Percentiles rank a stretch among this genome's conserved stretches.
phyloP scores from a whole-genome alignment of 1,140 invertebrate species.

The Grapholita molesta region DNA sequence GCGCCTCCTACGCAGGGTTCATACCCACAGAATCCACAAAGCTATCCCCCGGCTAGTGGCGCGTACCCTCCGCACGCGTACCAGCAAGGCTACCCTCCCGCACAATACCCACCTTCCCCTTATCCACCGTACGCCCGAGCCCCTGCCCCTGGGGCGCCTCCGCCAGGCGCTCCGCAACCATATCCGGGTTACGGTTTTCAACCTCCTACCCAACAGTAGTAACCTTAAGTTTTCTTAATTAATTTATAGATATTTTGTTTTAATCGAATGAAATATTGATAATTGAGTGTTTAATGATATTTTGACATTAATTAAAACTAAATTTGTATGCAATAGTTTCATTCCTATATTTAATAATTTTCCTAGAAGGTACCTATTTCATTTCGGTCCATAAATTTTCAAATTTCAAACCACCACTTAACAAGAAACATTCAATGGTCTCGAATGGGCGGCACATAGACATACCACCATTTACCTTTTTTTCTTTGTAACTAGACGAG shows the following conservation, averaged over 20 bases:
- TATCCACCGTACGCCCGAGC: slow-evolving; percentile 74
- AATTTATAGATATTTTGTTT: slow-evolving; percentile 8
- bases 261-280: background rate
- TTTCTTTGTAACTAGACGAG: too few relatives aligned
- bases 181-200: slow-evolving; percentile 77
- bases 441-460: too few relatives aligned
- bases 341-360: background rate
- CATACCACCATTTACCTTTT: too few relatives aligned
- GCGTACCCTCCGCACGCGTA: slow-evolving; percentile 74
- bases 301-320: background rate
- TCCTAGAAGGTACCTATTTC: too few relatives aligned
- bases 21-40: slow-evolving; percentile 65
- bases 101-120: slow-evolving; percentile 71
- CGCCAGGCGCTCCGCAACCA: slow-evolving; percentile 65
- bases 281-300: background rate
- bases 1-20: slow-evolving; percentile 63
- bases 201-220: slow-evolving; percentile 70
- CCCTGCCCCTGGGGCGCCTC: slow-evolving; percentile 71
- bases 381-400: too few relatives aligned
- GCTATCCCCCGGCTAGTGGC: slow-evolving; percentile 65
- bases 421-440: too few relatives aligned
- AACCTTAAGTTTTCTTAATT: background rate
- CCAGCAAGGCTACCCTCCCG: slow-evolving; percentile 72
- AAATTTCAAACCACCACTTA: too few relatives aligned
- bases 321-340: background rate